phyloP scores from a whole-genome alignment of 2,888 invertebrate genomes.

The Galeruca laticollis region DNA sequence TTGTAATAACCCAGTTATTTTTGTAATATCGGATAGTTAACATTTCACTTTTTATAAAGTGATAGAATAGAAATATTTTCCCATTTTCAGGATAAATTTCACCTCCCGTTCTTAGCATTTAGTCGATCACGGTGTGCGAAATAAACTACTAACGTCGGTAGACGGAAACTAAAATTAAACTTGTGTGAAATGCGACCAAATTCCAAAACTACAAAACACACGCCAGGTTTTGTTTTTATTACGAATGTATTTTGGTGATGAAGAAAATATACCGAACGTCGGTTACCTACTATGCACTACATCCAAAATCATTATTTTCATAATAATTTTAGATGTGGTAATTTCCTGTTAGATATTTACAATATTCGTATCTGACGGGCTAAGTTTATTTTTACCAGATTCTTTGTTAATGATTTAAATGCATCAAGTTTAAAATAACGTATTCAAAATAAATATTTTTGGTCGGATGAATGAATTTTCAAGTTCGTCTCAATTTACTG shows the following conservation, averaged over 20 bases:
- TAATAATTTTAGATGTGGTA: constrained; percentile 14
- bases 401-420: not conserved
- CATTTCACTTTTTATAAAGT: too few relatives aligned
- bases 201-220: constrained; percentile 40
- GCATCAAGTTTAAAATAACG: too few relatives aligned
- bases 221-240: constrained; percentile 34
- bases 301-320: constrained; percentile 6
- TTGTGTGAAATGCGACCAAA: constrained; percentile 37
- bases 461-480: too few relatives aligned
- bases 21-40: too few relatives aligned
- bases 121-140: constrained; percentile 14
- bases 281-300: constrained; percentile 11
- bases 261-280: constrained; percentile 21
- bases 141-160: constrained; percentile 21
- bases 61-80: too few relatives aligned
- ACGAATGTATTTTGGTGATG: constrained; percentile 27
- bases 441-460: too few relatives aligned
- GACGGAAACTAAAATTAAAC: constrained; percentile 41
- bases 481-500: too few relatives aligned
- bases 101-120: not conserved
- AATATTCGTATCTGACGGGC: not conserved
- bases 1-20: too few relatives aligned
- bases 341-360: constrained; percentile 14
- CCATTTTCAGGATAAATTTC: too few relatives aligned
- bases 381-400: constrained; percentile 6